Conservation (phyloP, 2,113 vertebrate genomes). For the Pituophis catenifer region DNA sequence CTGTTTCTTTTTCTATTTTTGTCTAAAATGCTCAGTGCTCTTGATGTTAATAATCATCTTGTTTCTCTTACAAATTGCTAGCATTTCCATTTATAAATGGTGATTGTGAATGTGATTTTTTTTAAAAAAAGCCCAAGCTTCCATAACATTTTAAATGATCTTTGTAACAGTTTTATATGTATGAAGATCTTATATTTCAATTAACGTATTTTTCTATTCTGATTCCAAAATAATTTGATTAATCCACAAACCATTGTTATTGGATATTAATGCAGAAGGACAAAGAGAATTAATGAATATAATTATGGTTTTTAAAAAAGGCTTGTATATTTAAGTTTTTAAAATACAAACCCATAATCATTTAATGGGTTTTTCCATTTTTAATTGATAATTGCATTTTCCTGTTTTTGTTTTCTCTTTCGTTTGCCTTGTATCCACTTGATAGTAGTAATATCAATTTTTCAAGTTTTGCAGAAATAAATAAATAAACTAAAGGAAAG, state of each 20-base stretch:
- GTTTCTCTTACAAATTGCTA: neutral
- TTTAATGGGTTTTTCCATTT: neutral
- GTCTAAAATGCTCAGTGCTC: neutral
- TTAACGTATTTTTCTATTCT: neutral
- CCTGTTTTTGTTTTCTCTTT: neutral
- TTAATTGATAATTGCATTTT: neutral
- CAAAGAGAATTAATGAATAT: neutral
- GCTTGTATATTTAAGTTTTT: neutral
- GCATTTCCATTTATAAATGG: neutral
- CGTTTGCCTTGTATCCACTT: neutral
- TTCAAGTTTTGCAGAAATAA: neutral
- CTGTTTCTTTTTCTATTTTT: neutral
- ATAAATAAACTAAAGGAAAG: conserved; percentile 19
- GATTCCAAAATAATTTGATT: neutral
- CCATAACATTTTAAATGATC: neutral
- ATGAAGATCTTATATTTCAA: neutral
- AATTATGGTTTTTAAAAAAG: neutral
- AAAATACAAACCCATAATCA: neutral
- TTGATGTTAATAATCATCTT: neutral
- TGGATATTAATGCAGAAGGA: conserved; percentile 2
- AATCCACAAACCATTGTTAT: neutral
- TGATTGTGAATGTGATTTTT: neutral
- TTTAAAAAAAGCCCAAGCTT: neutral
- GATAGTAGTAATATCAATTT: neutral
- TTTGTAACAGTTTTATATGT: neutral